Conservation (phyloP, 1,140 invertebrate species). For the Sarcophaga bullata region DNA sequence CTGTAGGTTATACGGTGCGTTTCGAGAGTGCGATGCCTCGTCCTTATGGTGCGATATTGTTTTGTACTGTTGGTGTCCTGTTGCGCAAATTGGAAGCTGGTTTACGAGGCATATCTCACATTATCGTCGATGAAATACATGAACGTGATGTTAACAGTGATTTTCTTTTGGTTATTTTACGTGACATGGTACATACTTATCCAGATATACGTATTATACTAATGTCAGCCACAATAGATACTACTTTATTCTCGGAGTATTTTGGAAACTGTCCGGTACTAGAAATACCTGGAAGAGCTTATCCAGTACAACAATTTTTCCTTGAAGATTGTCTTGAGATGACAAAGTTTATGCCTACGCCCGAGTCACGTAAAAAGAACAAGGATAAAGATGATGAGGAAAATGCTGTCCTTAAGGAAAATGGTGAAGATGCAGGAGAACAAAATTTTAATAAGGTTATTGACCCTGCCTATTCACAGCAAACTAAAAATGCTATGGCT, state of each 20-base stretch:
- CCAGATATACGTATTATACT: conserved; percentile 91
- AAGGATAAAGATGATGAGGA: conserved; percentile 76
- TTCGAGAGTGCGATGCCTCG: conserved; percentile 90
- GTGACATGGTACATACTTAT: conserved; percentile 91
- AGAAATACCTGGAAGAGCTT: conserved; percentile 82
- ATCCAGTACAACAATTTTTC: conserved; percentile 87
- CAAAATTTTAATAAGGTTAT: conserved; percentile 80
- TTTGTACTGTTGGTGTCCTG: conserved; percentile 95
- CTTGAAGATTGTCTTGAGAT: conserved; percentile 89
- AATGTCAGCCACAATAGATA: conserved; percentile 98
- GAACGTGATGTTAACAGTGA: conserved; percentile 97
- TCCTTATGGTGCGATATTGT: conserved; percentile 91
- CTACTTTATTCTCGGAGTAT: conserved; percentile 88
- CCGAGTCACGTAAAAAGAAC: conserved; percentile 76
- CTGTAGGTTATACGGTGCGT: conserved; percentile 90
- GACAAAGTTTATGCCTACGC: conserved; percentile 81
- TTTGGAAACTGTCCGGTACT: conserved; percentile 87
- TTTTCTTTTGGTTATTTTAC: conserved; percentile 92
- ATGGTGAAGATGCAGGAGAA: conserved; percentile 72
- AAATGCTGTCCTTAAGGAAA: conserved; percentile 63
- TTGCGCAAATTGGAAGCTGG: conserved; percentile 90
- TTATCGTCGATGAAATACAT: conserved; percentile 97
- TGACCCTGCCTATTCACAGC: conserved; percentile 68
- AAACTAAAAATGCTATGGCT: conserved; percentile 78
- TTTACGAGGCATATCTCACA: conserved; percentile 87